These are phyloP conservation scores for Pogonocherus hispidulus DNA, from an alignment of 2,888 invertebrate genomes.

Conservation along the genomic window DNA sequence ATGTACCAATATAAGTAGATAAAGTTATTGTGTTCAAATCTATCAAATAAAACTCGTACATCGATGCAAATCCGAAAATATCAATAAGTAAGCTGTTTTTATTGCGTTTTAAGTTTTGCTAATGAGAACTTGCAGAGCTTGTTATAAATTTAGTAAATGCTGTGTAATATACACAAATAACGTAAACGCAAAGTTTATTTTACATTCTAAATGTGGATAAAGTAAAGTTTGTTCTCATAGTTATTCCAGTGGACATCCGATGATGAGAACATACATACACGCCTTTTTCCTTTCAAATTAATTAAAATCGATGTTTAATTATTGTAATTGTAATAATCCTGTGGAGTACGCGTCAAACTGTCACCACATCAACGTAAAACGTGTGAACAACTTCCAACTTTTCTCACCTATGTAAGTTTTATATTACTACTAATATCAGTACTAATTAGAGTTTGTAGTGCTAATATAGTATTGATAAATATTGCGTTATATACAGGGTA, in stretches of 20 bases:
- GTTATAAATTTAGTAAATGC: conserved; percentile 31
- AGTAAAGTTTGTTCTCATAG: conserved; percentile 32
- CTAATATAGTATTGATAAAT: too few relatives aligned
- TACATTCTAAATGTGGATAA: conserved; percentile 44
- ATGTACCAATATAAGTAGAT: too few relatives aligned
- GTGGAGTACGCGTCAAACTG: not conserved
- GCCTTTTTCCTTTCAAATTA: conserved; percentile 8
- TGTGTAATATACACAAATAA: conserved; percentile 26
- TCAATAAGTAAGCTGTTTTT: not conserved
- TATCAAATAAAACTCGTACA: too few relatives aligned
- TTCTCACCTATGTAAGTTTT: too few relatives aligned
- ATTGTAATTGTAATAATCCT: not conserved
- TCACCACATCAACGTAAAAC: not conserved
- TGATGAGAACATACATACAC: conserved; percentile 5
- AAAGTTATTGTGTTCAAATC: too few relatives aligned
- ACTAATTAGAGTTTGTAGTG: too few relatives aligned
- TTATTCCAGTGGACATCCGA: conserved; percentile 10
- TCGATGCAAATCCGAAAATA: not conserved
- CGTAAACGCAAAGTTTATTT: conserved; percentile 37
- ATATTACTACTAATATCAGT: too few relatives aligned
- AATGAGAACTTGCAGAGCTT: not conserved
- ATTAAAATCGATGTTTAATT: conserved; percentile 9
- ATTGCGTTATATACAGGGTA: too few relatives aligned
- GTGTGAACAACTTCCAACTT: not conserved
- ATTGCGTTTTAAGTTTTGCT: not conserved